Evolutionary conservation across 2,113 vertebrate genomes (phyloP).

Genomic region (Tympanuchus pallidicinctus): DNA sequence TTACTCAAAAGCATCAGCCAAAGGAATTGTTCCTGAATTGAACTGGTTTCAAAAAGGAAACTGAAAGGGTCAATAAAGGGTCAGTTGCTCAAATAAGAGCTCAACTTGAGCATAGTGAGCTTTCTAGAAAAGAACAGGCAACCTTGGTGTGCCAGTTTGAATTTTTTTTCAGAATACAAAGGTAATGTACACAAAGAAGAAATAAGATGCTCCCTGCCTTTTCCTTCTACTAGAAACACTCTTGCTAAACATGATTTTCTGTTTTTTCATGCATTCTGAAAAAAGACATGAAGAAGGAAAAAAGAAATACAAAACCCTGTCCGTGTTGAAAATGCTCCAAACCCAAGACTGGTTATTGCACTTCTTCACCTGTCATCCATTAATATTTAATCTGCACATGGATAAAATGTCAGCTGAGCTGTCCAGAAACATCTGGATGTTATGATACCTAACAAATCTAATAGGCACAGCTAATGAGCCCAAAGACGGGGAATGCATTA

Average conservation of each 20-base stretch:
- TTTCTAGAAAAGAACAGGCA: neutral
- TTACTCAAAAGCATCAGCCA: neutral
- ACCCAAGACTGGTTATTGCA: constrained; percentile 3
- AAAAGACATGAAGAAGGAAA: neutral
- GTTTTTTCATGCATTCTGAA: constrained; percentile 14
- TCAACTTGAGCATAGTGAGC: neutral
- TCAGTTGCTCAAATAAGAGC: neutral
- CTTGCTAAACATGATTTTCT: neutral
- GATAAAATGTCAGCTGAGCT: constrained; percentile 66
- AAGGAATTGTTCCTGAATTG: neutral
- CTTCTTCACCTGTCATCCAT: constrained; percentile 52
- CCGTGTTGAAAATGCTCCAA: constrained; percentile 4
- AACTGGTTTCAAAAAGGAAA: neutral
- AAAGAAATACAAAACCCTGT: neutral
- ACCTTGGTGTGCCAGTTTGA: neutral
- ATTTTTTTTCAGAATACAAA: neutral
- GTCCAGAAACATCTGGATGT: constrained; percentile 76
- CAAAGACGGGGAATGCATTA: constrained; percentile 70
- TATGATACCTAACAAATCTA: constrained; percentile 73
- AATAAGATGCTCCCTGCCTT: neutral
- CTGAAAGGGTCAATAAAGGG: neutral
- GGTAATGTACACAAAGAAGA: neutral
- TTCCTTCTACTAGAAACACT: neutral
- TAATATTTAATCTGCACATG: constrained; percentile 63
- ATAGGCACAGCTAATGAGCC: constrained; percentile 76